phyloP scores from a whole-genome alignment of 1,140 invertebrate species.

The Listronotus oregonensis region DNA sequence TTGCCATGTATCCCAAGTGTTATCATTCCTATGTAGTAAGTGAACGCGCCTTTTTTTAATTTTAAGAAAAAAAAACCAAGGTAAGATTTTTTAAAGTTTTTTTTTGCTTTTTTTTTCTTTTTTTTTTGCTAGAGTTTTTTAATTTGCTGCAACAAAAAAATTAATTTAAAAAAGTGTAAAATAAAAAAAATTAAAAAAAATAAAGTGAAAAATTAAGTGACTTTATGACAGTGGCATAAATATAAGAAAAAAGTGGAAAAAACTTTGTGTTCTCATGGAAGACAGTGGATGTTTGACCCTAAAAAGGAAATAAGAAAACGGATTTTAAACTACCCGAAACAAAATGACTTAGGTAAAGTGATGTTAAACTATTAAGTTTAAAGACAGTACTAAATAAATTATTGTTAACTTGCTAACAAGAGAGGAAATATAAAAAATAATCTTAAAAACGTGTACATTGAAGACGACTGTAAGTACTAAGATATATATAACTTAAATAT shows the following conservation, averaged over 20 bases:
- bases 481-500: too few species aligned
- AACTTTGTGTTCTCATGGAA: neutral
- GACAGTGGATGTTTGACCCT: too few species aligned
- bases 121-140: conserved; percentile 18
- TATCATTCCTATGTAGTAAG: conserved; percentile 55
- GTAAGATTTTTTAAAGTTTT: conserved; percentile 5
- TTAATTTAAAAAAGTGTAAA: conserved; percentile 11
- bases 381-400: too few species aligned
- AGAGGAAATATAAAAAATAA: too few species aligned
- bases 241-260: conserved; percentile 6
- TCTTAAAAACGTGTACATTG: too few species aligned
- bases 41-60: conserved; percentile 54
- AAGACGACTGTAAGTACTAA: too few species aligned
- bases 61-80: conserved; percentile 32
- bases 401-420: too few species aligned
- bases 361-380: too few species aligned
- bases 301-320: too few species aligned
- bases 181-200: neutral
- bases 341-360: too few species aligned
- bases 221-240: neutral
- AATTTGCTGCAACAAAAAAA: conserved; percentile 11
- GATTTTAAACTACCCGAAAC: too few species aligned
- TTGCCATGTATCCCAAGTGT: conserved; percentile 57
- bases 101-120: conserved; percentile 8
- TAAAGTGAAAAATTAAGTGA: conserved; percentile 13